Evolutionary conservation across 2,797 vertebrate genomes (phyloP).

Genomic region (Scolopax rusticola): DNA sequence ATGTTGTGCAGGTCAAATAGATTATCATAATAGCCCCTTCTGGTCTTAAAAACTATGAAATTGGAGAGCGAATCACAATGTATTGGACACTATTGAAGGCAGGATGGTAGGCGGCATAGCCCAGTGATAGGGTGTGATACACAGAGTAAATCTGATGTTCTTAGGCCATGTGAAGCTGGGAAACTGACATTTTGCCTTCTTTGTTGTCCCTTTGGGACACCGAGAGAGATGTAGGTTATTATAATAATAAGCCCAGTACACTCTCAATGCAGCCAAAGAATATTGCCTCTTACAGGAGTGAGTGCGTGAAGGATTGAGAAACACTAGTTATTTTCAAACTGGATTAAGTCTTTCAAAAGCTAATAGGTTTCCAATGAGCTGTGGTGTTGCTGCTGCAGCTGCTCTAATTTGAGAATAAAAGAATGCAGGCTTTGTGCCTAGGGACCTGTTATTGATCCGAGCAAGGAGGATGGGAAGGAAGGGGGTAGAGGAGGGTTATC

Average conservation of each 20-base stretch:
- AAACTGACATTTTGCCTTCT: constrained; percentile 65
- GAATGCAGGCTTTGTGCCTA: constrained; percentile 82
- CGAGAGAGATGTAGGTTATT: neutral
- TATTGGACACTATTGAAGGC: neutral
- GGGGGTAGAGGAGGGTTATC: constrained; percentile 66
- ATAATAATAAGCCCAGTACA: neutral
- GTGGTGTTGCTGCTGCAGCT: constrained; percentile 83
- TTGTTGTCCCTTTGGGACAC: constrained; percentile 56
- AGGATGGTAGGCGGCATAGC: neutral
- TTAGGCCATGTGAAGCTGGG: constrained; percentile 22
- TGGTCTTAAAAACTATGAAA: constrained; percentile 51
- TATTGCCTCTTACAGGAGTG: constrained; percentile 10
- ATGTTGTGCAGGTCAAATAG: constrained; percentile 27
- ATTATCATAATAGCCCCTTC: constrained; percentile 49
- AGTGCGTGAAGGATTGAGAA: constrained; percentile 61
- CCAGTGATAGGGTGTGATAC: neutral
- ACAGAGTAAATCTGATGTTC: constrained; percentile 41
- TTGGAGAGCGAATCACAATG: constrained; percentile 16
- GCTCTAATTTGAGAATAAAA: constrained; percentile 87
- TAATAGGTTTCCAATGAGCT: constrained; percentile 82
- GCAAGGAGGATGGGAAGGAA: constrained; percentile 62
- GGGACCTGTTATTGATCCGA: constrained; percentile 82
- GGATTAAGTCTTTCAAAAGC: constrained; percentile 85
- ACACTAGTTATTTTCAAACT: constrained; percentile 78
- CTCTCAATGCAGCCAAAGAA: constrained; percentile 34